Evolutionary conservation across 2,113 vertebrate species (phyloP).

Genomic region (Dryoscopus gambensis): DNA sequence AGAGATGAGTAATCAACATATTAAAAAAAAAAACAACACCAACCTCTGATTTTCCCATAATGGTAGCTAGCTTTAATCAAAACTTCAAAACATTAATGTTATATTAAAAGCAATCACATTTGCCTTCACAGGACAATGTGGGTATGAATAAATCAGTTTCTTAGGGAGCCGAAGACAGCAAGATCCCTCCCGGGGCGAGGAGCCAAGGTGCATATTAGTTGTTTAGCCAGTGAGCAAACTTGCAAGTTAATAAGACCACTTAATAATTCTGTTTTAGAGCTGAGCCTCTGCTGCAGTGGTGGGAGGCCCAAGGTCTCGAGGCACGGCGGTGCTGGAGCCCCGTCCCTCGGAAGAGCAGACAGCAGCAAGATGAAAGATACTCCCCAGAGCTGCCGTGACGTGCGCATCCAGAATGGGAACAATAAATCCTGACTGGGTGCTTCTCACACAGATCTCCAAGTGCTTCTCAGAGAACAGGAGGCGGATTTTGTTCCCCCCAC

Average conservation of each 20-base stretch:
- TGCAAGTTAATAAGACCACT: not conserved
- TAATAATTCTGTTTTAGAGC: conserved; percentile 7
- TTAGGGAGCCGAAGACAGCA: not conserved
- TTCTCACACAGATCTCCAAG: not conserved
- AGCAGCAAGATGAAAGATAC: conserved; percentile 8
- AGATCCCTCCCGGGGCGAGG: not conserved
- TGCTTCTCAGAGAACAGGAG: not conserved
- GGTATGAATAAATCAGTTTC: not conserved
- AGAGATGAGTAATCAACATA: not conserved
- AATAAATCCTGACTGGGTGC: not conserved
- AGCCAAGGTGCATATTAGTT: not conserved
- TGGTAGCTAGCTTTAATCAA: conserved; percentile 3
- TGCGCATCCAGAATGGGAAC: not conserved
- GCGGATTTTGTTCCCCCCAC: not conserved
- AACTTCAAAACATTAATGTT: not conserved
- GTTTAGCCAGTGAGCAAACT: not conserved
- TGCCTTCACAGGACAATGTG: not conserved
- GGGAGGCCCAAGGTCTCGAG: not conserved
- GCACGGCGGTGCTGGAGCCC: not conserved
- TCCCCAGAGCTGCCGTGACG: not conserved
- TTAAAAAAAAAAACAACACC: not conserved
- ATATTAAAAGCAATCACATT: not conserved
- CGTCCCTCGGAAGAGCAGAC: not conserved
- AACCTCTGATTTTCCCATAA: not conserved
- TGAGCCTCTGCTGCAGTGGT: not conserved